Percentiles rank a stretch among this genome's conserved stretches.
Evolutionary conservation across 2,888 invertebrate genomes (phyloP).

Genomic region (Stratiomys singularior): DNA sequence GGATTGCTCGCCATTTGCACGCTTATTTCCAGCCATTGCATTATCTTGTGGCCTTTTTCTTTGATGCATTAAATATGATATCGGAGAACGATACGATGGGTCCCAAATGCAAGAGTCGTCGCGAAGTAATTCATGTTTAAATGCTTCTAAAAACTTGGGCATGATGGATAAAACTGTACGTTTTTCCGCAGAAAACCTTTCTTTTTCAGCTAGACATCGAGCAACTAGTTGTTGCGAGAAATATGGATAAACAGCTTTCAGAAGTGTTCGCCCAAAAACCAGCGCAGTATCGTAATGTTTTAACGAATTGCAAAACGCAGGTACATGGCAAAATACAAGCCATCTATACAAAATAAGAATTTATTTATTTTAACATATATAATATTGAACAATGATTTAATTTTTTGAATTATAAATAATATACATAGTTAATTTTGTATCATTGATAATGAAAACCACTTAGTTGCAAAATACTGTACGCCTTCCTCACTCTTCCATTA

Average conservation of each 20-base stretch:
- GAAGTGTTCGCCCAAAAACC: slow-evolving; percentile 88
- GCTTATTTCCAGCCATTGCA: slow-evolving; percentile 55
- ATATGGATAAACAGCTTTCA: slow-evolving; percentile 83
- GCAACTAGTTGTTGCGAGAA: slow-evolving; percentile 89
- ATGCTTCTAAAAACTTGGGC: slow-evolving; percentile 88
- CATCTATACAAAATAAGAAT: slow-evolving; percentile 70
- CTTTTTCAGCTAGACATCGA: slow-evolving; percentile 88
- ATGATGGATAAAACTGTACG: slow-evolving; percentile 84
- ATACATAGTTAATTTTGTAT: no score
- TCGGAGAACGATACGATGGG: slow-evolving; percentile 78
- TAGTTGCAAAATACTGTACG: no score
- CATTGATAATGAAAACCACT: no score
- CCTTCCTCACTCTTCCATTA: no score
- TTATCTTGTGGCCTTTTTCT: slow-evolving; percentile 62
- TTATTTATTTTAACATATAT: background rate
- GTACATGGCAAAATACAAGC: slow-evolving; percentile 95
- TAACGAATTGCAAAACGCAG: slow-evolving; percentile 93
- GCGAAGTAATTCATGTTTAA: slow-evolving; percentile 89
- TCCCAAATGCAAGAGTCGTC: slow-evolving; percentile 94
- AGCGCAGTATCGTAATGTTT: slow-evolving; percentile 90
- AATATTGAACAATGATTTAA: background rate
- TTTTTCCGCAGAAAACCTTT: slow-evolving; percentile 89
- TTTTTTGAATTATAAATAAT: no score
- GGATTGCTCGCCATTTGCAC: slow-evolving; percentile 42
- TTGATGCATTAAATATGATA: slow-evolving; percentile 62